Evolutionary conservation across 2,888 invertebrate species (phyloP).

Genomic region (Lasioglossum pauxillum): DNA sequence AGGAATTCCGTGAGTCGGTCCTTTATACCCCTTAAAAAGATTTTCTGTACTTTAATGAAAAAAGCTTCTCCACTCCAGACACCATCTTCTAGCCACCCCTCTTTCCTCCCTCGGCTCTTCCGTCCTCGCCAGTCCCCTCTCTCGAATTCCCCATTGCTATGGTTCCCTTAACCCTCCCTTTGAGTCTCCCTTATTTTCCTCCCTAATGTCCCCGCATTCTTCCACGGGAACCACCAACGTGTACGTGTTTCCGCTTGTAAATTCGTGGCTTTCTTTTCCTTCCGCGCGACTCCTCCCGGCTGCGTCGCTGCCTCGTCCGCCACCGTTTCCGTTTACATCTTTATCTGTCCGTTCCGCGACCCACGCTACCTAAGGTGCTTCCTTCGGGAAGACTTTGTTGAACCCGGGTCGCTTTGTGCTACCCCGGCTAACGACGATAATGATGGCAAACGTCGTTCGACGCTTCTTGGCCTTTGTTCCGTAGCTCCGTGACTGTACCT

Average conservation of each 20-base stretch:
- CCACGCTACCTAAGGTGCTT: not conserved
- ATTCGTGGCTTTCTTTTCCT: not conserved
- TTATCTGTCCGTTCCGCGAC: not conserved
- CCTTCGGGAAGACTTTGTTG: not conserved
- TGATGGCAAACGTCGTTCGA: not conserved
- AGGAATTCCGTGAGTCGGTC: constrained; percentile 62
- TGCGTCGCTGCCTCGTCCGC: not conserved
- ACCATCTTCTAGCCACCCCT: constrained; percentile 21
- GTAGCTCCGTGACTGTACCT: not conserved
- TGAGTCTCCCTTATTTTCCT: constrained; percentile 21
- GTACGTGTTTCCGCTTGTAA: constrained; percentile 5
- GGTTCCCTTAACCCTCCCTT: not conserved
- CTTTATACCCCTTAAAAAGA: constrained; percentile 71
- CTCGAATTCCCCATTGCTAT: not conserved
- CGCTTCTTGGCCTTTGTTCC: not conserved
- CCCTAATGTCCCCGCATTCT: not conserved
- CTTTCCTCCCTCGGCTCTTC: not conserved
- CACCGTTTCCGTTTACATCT: not conserved
- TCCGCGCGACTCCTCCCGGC: not conserved
- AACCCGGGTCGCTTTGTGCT: not conserved
- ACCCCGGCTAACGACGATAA: not conserved
- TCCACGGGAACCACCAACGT: not conserved
- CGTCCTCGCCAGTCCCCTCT: not conserved
- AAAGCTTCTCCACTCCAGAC: constrained; percentile 66
- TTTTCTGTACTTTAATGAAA: constrained; percentile 71